Conservation (phyloP, 1,140 invertebrate species). For the Drosophila nikananu region DNA sequence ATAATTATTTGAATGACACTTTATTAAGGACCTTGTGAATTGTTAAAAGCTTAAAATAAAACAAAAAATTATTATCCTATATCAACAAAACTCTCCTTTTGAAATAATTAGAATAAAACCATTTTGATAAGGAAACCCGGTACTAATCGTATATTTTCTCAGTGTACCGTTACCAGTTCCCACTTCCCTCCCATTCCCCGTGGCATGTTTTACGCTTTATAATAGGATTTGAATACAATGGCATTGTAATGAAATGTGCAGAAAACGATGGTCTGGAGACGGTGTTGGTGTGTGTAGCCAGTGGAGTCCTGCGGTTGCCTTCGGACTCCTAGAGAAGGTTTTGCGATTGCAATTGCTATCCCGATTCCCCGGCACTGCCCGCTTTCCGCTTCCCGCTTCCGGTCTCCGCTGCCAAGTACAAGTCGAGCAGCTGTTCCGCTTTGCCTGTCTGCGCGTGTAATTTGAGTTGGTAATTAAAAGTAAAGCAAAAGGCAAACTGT, state of each 20-base stretch:
- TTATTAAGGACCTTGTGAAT: too few relatives aligned
- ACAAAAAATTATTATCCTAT: too few relatives aligned
- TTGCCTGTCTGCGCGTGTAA: constrained; percentile 63
- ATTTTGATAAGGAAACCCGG: too few relatives aligned
- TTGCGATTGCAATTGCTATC: constrained; percentile 22
- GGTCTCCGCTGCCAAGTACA: constrained; percentile 55
- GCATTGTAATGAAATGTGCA: constrained; percentile 83
- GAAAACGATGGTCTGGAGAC: constrained; percentile 70
- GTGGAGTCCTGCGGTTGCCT: constrained; percentile 70
- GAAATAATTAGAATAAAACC: too few relatives aligned
- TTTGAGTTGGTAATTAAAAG: constrained; percentile 81
- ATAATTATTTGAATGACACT: too few relatives aligned
- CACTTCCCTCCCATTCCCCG: constrained; percentile 4
- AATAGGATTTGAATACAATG: constrained; percentile 83
- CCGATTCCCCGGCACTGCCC: constrained; percentile 28
- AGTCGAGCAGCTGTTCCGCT: constrained; percentile 76
- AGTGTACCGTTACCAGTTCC: neutral
- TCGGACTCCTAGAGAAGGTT: constrained; percentile 25
- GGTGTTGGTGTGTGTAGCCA: constrained; percentile 49
- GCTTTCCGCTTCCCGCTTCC: neutral
- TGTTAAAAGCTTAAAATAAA: too few relatives aligned
- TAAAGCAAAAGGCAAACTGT: constrained; percentile 74
- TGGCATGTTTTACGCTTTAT: constrained; percentile 73
- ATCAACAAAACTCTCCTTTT: neutral
- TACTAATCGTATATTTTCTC: neutral